A percentile compares a stretch with the other conserved stretches of the same genome.
Conservation (phyloP, 2,113 vertebrate species). For the Cheirogaleus medius region DNA sequence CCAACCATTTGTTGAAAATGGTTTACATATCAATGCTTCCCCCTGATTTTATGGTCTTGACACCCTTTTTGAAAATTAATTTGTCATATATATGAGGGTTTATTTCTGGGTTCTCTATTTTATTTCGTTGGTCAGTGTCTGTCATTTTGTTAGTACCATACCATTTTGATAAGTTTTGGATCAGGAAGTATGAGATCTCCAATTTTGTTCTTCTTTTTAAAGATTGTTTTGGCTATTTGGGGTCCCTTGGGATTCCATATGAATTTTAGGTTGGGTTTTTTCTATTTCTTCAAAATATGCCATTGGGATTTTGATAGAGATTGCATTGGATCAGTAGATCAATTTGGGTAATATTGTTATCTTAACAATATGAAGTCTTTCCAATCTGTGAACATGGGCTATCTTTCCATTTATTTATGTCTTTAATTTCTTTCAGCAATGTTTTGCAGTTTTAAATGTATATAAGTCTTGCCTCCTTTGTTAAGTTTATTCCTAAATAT, state of each 20-base stretch:
- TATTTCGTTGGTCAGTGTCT: background rate
- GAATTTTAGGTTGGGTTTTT: background rate
- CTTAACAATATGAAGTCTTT: background rate
- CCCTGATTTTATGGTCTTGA: background rate
- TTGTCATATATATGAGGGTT: background rate
- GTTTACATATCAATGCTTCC: background rate
- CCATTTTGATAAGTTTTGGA: constrained; percentile 13
- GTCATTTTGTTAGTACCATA: background rate
- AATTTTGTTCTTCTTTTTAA: background rate
- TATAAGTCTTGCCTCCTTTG: background rate
- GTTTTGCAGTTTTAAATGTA: background rate
- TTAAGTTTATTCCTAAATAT: background rate
- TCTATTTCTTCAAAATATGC: background rate
- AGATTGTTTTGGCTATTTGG: background rate
- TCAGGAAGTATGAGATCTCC: background rate
- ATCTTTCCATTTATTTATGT: background rate
- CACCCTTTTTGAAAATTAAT: background rate
- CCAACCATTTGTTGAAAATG: background rate
- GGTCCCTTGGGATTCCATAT: background rate
- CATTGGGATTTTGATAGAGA: background rate
- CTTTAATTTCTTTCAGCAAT: background rate
- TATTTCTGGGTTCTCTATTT: background rate
- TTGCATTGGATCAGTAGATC: background rate
- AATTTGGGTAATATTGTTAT: background rate
- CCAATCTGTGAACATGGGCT: background rate